These are phyloP conservation scores for Eptesicus fuscus DNA, from an alignment of 2,113 vertebrate species.

Conservation along the genomic window DNA sequence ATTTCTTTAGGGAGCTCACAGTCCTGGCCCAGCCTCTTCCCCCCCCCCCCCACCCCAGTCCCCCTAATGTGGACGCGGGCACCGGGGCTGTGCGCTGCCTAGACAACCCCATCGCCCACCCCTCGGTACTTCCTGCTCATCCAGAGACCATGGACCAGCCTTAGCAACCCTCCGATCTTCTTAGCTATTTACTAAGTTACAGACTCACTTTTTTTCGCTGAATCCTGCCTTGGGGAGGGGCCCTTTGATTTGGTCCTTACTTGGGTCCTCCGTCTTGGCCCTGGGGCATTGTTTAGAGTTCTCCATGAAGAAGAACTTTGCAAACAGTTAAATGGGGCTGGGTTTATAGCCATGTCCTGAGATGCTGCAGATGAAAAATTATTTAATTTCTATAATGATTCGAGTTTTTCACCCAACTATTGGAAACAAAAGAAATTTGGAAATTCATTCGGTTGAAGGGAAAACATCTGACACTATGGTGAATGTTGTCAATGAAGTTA, in stretches of 20 bases:
- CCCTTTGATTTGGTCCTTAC: neutral
- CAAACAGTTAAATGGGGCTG: neutral
- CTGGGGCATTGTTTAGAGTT: neutral
- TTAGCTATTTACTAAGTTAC: accelerated
- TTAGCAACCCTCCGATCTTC: neutral
- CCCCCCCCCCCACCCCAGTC: neutral
- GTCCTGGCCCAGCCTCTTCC: neutral
- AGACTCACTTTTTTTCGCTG: neutral
- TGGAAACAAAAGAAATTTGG: neutral
- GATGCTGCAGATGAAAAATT: neutral
- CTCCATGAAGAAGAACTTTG: neutral
- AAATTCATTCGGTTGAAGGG: neutral
- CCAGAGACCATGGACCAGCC: neutral
- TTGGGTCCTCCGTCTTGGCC: neutral
- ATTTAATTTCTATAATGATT: neutral
- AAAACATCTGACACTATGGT: neutral
- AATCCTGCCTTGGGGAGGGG: neutral
- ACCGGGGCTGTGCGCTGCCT: neutral
- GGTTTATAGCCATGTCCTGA: neutral
- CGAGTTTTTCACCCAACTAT: neutral
- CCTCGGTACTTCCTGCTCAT: neutral
- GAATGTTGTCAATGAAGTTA: neutral
- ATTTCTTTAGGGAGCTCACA: neutral
- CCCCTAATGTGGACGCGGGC: neutral
- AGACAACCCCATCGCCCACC: neutral